phyloP scores from a whole-genome alignment of 2,888 invertebrate genomes.

The Pantelozetes paolii region DNA sequence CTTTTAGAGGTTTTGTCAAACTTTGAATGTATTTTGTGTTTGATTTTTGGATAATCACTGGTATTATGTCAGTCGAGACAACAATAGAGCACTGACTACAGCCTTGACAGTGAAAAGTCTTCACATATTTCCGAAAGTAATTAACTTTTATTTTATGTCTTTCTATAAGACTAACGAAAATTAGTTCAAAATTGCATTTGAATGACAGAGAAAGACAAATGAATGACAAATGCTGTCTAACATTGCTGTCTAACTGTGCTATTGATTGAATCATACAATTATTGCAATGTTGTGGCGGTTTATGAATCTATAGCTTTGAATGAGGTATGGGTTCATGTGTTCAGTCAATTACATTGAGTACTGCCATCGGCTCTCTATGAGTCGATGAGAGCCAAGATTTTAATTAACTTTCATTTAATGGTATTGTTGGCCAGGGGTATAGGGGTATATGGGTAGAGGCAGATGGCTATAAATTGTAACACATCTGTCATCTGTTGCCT shows the following conservation, averaged over 20 bases:
- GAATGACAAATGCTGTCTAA: neutral
- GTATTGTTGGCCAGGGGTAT: neutral
- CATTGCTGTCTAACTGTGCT: no score
- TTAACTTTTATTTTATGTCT: conserved; percentile 22
- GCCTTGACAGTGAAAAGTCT: neutral
- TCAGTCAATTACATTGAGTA: neutral
- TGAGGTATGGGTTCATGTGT: neutral
- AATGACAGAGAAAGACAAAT: neutral
- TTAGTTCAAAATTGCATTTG: neutral
- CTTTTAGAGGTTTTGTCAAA: neutral
- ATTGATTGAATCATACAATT: neutral
- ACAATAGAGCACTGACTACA: neutral
- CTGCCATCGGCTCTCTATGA: neutral
- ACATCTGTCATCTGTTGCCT: conserved; percentile 24
- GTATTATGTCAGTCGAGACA: no score
- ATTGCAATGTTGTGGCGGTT: neutral
- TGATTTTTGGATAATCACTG: conserved; percentile 7
- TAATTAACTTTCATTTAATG: conserved; percentile 31
- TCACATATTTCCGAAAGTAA: conserved; percentile 34
- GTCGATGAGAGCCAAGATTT: neutral
- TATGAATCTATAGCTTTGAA: neutral
- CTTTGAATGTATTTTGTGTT: neutral
- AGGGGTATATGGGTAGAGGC: neutral
- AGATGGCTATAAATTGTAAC: conserved; percentile 35
- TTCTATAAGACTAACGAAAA: neutral